phyloP scores from a whole-genome alignment of 2,888 invertebrate species.

The Trichogramma evanescens region DNA sequence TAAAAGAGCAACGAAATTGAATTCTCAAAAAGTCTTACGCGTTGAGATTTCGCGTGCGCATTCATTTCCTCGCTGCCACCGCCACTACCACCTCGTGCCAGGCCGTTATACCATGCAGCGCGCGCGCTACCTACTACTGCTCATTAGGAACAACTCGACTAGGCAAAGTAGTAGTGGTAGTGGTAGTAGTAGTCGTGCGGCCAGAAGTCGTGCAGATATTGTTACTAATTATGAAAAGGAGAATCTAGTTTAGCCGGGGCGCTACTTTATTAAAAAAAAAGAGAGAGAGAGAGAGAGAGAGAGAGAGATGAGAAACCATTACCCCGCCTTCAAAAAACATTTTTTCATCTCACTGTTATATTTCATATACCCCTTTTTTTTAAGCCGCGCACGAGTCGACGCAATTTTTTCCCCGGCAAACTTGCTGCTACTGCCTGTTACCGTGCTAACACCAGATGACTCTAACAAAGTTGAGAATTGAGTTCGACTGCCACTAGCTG shows the following conservation, averaged over 20 bases:
- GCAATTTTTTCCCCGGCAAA: too few species aligned
- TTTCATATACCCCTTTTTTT: neutral
- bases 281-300: too few species aligned
- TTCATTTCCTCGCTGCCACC: constrained; percentile 31
- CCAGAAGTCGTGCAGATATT: constrained; percentile 28
- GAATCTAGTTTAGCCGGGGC: neutral
- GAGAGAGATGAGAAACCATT: constrained; percentile 28
- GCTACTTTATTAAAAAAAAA: constrained; percentile 44
- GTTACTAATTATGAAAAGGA: constrained; percentile 42
- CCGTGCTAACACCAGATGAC: too few species aligned
- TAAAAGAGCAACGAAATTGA: constrained; percentile 24
- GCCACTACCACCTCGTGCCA: too few species aligned
- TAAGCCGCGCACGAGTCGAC: too few species aligned
- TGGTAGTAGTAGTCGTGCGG: constrained; percentile 16
- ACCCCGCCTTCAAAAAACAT: constrained; percentile 26
- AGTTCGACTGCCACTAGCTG: too few species aligned
- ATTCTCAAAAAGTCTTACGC: constrained; percentile 31
- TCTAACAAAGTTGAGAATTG: too few species aligned
- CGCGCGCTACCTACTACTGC: constrained; percentile 17
- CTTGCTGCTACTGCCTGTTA: too few species aligned
- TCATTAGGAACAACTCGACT: constrained; percentile 29
- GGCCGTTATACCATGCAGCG: too few species aligned
- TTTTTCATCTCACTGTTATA: constrained; percentile 18
- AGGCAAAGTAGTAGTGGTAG: constrained; percentile 26
- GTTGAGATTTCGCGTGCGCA: constrained; percentile 11